Conservation (phyloP, 2,113 vertebrate genomes). For the Prochilodus magdalenae region DNA sequence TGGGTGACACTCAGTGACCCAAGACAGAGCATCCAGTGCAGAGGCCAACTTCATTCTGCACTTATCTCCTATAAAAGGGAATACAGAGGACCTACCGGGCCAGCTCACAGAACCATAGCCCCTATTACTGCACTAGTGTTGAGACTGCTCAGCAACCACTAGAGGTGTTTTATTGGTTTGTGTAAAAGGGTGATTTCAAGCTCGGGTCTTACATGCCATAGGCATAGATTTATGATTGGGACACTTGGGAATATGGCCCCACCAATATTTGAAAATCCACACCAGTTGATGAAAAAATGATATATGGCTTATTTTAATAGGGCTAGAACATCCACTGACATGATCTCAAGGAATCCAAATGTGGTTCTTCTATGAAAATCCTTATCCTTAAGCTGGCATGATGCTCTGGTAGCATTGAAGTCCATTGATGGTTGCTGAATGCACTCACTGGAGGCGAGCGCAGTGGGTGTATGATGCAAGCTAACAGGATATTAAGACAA, state of each 20-base stretch:
- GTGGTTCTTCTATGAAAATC: too few species aligned
- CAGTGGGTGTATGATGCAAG: too few species aligned
- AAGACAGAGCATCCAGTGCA: conserved; percentile 9
- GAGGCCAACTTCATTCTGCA: background rate
- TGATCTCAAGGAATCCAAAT: too few species aligned
- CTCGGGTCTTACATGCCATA: background rate
- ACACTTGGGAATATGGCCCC: background rate
- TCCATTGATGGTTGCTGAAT: too few species aligned
- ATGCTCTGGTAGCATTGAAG: too few species aligned
- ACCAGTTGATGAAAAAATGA: too few species aligned
- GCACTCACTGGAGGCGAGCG: too few species aligned
- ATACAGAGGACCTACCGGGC: background rate
- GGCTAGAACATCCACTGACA: too few species aligned
- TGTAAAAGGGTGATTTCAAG: background rate
- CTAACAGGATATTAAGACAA: too few species aligned
- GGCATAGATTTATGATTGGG: background rate
- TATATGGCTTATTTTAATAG: too few species aligned
- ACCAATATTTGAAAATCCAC: too few species aligned
- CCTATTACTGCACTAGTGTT: background rate
- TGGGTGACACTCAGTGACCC: conserved; percentile 8
- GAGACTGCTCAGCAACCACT: background rate
- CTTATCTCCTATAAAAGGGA: conserved; percentile 9
- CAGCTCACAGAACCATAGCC: background rate
- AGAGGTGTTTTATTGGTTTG: background rate
- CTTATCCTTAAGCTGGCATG: too few species aligned